Conservation (phyloP, 2,113 vertebrate genomes). For the Dermatemys mawii region DNA sequence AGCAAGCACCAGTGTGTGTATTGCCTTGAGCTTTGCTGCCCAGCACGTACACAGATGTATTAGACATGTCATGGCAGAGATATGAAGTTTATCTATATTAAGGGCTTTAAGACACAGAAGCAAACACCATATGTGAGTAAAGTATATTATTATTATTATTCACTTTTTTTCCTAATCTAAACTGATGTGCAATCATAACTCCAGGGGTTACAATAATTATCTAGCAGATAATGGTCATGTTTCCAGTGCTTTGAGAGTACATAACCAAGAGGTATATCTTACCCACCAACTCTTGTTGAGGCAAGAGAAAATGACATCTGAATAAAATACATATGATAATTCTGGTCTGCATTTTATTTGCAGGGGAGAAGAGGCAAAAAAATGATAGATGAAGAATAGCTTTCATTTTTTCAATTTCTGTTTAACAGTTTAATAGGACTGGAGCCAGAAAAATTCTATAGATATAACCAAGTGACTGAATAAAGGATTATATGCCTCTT, state of each 20-base stretch:
- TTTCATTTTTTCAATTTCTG: neutral
- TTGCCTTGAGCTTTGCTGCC: neutral
- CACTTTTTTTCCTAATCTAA: neutral
- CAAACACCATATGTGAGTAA: too few species aligned
- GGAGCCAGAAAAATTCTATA: neutral
- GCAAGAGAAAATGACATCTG: neutral
- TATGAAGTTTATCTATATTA: too few species aligned
- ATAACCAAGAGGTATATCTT: neutral
- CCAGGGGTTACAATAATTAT: neutral
- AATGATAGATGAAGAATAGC: neutral
- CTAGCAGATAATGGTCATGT: neutral
- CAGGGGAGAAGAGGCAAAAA: neutral
- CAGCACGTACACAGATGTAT: too few species aligned
- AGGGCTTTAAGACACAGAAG: too few species aligned
- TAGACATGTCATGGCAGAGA: too few species aligned
- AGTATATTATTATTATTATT: too few species aligned
- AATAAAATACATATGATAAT: neutral
- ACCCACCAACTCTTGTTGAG: neutral
- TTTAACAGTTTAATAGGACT: neutral
- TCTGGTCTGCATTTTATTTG: neutral
- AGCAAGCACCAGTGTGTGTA: neutral
- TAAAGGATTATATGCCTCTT: rapidly evolving
- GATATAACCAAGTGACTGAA: neutral
- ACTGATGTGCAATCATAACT: neutral
- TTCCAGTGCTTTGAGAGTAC: neutral